Evolutionary conservation across 2,113 vertebrate genomes (phyloP).

Genomic region (Alethe castanea): DNA sequence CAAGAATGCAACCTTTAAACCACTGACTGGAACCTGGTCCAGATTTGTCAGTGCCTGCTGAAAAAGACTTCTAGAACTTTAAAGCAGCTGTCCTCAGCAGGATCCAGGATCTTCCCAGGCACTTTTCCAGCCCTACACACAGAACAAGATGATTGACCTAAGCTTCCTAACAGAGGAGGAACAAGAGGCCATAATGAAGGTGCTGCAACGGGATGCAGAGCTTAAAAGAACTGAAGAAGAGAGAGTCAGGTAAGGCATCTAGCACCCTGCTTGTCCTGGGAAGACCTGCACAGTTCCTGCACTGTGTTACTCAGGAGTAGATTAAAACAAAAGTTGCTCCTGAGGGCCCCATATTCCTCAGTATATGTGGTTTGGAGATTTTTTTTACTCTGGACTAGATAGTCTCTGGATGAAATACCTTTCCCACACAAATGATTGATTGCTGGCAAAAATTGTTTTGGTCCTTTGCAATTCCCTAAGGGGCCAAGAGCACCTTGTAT

Average conservation of each 20-base stretch:
- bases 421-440: background rate
- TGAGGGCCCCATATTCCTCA: background rate
- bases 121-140: background rate
- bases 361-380: background rate
- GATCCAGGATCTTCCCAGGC: background rate
- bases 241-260: slow-evolving; percentile 81
- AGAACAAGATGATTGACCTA: slow-evolving; percentile 88
- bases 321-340: background rate
- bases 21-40: background rate
- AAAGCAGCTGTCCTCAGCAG: background rate
- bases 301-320: background rate
- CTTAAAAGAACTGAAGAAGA: slow-evolving; percentile 86
- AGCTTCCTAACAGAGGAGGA: slow-evolving; percentile 91
- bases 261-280: background rate
- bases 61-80: background rate
- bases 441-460: background rate
- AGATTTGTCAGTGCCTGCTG: background rate
- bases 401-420: background rate
- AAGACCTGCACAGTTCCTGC: background rate
- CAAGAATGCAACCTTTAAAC: background rate
- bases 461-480: background rate
- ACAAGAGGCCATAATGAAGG: slow-evolving; percentile 84
- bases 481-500: background rate
- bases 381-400: background rate
- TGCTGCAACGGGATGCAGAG: slow-evolving; percentile 85